Evolutionary conservation across 2,888 invertebrate species (phyloP), one percentile per base, ranked within the genome.

Genomic region (Labia minor): DNA sequence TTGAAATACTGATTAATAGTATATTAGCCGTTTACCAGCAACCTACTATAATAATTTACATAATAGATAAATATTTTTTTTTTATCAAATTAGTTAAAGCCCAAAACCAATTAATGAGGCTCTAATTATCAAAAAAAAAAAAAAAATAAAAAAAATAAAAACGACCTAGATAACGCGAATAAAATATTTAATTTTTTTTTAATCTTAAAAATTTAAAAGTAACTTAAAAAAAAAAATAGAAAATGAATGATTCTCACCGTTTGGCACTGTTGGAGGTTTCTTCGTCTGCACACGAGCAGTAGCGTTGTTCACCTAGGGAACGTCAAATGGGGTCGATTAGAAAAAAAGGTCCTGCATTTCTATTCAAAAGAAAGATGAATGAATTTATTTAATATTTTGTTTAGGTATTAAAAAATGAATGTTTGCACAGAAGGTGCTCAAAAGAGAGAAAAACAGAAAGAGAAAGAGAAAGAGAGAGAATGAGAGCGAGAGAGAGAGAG

Each of bases 231-330:
- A n/a, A n/a, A n/a, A n/a, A n/a, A n/a, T n/a, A n/a, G n/a, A n/a
- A n/a, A n/a, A n/a, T n/a, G n/a, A n/a, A 49, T 49, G 49, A 49
- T 49, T 14, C 90, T 87, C 83, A 93, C 93, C 93, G 84, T 92
- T 89, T 74, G 93, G 92, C 78, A 94, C 86, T 74, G 92, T 84
- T 73, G 92, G 87, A 74, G 93, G 90, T 84, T 98, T 98, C 88
- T 95, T 96, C 78, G 97, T 97, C 87, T 98, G 97, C 80, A 98
- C 96, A 84, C 98, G 86, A 76, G 98, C 98, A 75, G 98, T 98
- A 74, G 98, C 98, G 84, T 98, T 98, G 87, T 98, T 98, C 80
- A 98, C 96, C 96, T 95, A 85, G 78, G 81, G 74, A 77, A 76
- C 74, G 73, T 74, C 49, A 49, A 49, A 16, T 3, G 49, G 49